Evolutionary conservation across 2,888 invertebrate species (phyloP), one percentile per base, ranked within the genome.

Genomic region (Heteropelma amictum): DNA sequence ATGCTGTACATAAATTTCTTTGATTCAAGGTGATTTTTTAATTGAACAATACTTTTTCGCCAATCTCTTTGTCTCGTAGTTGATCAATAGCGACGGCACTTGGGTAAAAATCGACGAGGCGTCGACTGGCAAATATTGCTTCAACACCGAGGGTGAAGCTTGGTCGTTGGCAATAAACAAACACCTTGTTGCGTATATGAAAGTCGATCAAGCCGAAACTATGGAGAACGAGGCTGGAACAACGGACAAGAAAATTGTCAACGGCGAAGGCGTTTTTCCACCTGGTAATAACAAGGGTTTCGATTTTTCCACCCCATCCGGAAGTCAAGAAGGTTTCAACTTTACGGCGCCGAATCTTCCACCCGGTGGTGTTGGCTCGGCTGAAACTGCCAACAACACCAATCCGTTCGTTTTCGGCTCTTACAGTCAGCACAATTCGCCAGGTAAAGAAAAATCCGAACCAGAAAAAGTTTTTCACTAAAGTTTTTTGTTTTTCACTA

Each of bases 91-190:
- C 23, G 93, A 93, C 83, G 94, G 93, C 17, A 91, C 92, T 42
- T 94, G 94, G 94, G 92, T 93, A 0, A 91, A 91, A 60, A 89
- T 94, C 72, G 93, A 93, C 81, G 90, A 91, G 70, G 90, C 91
- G 3, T 92, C 93, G 0, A 91, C 91, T 63, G 90, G 91, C 68
- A 93, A 93, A 83, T 94, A 92, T 87, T 94, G 94, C 80, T 93
- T 93, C 82, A 92, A 92, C 76, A 90, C 91, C 54, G 93, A 93
- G 40, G 92, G 92, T 0, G 94, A 94, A 81, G 94, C 94, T 1
- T 95, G 95, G 95, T 93, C 94, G 0, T 89, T 95, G 51, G 93
- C 93, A 0, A 91, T 92, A 64, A 92, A 92, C 72, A 91, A 91
- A 74, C 92, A 92, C 72, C 93, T 93, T 77, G 91, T 92, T 6